A percentile compares a stretch with the other conserved stretches of the same genome.
Evolutionary conservation across 1,140 invertebrate species (phyloP).

Genomic region (Sarcophaga peregrina): DNA sequence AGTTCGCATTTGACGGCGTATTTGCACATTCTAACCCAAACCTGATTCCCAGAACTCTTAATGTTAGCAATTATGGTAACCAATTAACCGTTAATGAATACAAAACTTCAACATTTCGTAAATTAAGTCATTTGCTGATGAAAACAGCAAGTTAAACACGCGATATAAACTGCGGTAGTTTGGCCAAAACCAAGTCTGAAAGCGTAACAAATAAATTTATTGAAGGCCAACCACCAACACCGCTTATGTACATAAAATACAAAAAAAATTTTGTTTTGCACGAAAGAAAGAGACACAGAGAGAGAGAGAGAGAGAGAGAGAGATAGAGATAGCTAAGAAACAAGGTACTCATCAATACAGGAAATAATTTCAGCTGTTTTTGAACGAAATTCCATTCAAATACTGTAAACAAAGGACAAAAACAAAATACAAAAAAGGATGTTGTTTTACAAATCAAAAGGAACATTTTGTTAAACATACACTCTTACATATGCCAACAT

Average conservation of each 20-base stretch:
- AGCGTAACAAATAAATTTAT: conserved; percentile 1
- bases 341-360: background rate
- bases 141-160: no score
- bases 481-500: background rate
- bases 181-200: background rate
- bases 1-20: no score
- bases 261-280: no score
- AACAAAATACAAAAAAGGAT: background rate
- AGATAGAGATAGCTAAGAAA: background rate
- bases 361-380: conserved; percentile 17
- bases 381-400: background rate
- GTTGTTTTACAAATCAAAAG: background rate
- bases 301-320: no score
- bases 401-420: background rate
- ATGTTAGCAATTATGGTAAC: no score
- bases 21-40: no score
- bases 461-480: background rate
- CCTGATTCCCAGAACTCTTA: no score
- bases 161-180: background rate
- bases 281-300: no score
- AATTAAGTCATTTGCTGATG: background rate
- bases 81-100: no score
- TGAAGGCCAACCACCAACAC: background rate
- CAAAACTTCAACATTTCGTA: background rate
- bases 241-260: no score